A percentile compares a stretch with the other conserved stretches of the same genome.
Evolutionary conservation across 2,113 vertebrate genomes (phyloP).

Genomic region (Rhodinocichla rosea): DNA sequence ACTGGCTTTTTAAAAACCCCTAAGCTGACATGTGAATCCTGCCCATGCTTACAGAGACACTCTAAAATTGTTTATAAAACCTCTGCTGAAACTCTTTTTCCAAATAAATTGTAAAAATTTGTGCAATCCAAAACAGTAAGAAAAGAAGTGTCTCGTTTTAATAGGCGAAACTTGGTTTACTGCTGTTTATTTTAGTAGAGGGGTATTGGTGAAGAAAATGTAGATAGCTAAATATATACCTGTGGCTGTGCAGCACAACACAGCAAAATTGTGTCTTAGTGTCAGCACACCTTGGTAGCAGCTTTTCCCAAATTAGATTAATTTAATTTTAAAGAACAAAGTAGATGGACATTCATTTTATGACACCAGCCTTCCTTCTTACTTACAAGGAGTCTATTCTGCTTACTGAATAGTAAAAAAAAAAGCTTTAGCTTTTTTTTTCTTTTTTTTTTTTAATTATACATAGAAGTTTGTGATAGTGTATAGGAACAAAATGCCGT

Average conservation of each 20-base stretch:
- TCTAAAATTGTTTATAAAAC: neutral
- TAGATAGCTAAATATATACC: neutral
- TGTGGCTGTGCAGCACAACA: neutral
- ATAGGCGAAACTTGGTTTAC: neutral
- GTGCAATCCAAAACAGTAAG: neutral
- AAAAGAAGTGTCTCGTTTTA: neutral
- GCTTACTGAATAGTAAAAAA: too few relatives aligned
- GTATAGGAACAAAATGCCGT: neutral
- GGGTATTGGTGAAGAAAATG: neutral
- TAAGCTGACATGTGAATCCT: neutral
- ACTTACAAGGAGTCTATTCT: neutral
- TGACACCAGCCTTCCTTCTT: neutral
- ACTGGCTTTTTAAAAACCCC: neutral
- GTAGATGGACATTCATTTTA: neutral
- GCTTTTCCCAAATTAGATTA: neutral
- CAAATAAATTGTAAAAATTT: neutral
- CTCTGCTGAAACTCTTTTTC: neutral
- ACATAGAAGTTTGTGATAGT: neutral
- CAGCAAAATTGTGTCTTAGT: neutral
- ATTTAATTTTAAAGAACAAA: conserved; percentile 27
- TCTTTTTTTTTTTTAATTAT: neutral
- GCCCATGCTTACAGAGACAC: neutral
- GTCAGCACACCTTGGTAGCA: neutral
- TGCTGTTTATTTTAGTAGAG: neutral
- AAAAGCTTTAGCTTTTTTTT: neutral